Percentiles rank a stretch among this genome's conserved stretches.
Conservation (phyloP, 2,888 invertebrate genomes). For the Megaustenia siamemsis region DNA sequence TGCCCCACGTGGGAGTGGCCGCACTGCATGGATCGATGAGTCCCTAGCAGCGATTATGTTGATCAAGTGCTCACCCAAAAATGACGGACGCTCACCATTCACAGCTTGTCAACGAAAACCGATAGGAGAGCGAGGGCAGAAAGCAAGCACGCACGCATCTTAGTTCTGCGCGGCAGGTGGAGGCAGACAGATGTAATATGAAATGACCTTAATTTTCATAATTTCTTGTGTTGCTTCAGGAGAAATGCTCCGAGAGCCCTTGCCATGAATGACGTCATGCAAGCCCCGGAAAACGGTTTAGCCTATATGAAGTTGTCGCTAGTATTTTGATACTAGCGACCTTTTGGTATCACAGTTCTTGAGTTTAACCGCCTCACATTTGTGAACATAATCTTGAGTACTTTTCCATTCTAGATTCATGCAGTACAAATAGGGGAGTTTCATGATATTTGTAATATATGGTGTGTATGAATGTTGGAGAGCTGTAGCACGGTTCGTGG, state of each 20-base stretch:
- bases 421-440: background rate
- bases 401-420: background rate
- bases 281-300: constrained; percentile 59
- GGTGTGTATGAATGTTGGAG: no score
- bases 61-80: constrained; percentile 33
- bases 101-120: constrained; percentile 33
- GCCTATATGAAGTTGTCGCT: constrained; percentile 18
- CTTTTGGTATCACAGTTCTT: background rate
- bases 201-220: constrained; percentile 70
- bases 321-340: background rate
- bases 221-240: constrained; percentile 70
- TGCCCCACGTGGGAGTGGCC: background rate
- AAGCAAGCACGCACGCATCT: constrained; percentile 39
- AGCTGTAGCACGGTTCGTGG: no score
- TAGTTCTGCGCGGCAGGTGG: constrained; percentile 44
- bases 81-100: constrained; percentile 33
- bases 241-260: constrained; percentile 73
- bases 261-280: constrained; percentile 74
- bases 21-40: constrained; percentile 4
- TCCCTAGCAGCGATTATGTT: constrained; percentile 37
- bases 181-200: constrained; percentile 58
- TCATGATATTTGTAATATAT: no score
- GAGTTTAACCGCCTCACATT: background rate
- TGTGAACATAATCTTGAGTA: background rate
- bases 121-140: constrained; percentile 30